Percentiles rank a stretch among this genome's conserved stretches.
These are phyloP conservation scores for Cacatua alba DNA, from an alignment of 2,113 vertebrate species.

Conservation along the genomic window DNA sequence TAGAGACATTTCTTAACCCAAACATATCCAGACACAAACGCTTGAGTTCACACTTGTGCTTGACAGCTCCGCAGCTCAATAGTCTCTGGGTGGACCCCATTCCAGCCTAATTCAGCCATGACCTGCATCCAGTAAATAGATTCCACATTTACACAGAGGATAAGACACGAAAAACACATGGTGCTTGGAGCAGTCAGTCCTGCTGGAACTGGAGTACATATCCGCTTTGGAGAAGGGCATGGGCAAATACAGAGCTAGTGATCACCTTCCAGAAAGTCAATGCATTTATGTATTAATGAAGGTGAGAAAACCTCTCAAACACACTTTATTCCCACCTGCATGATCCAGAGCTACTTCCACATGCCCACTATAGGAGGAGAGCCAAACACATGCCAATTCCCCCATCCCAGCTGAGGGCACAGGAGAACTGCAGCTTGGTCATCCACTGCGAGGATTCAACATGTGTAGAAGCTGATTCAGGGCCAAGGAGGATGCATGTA, in stretches of 20 bases:
- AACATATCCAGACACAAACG: neutral
- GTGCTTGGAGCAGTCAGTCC: neutral
- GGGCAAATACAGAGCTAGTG: neutral
- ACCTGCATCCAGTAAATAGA: neutral
- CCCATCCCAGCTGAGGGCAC: neutral
- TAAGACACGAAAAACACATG: neutral
- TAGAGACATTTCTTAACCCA: neutral
- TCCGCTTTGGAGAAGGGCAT: neutral
- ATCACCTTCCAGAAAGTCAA: neutral
- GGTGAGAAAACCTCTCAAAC: neutral
- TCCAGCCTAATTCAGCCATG: neutral
- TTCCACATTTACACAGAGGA: neutral
- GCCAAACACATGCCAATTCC: neutral
- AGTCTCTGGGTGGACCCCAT: neutral
- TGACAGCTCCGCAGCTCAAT: fast-evolving
- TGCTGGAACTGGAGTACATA: neutral
- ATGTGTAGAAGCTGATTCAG: neutral
- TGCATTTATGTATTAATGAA: neutral
- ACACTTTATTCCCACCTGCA: neutral
- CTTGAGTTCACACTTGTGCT: neutral
- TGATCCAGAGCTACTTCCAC: neutral
- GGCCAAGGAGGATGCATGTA: neutral
- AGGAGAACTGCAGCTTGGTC: neutral
- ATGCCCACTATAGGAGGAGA: neutral
- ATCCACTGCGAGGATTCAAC: neutral